phyloP scores from a whole-genome alignment of 1,140 invertebrate genomes.

The Sinonovacula constricta region DNA sequence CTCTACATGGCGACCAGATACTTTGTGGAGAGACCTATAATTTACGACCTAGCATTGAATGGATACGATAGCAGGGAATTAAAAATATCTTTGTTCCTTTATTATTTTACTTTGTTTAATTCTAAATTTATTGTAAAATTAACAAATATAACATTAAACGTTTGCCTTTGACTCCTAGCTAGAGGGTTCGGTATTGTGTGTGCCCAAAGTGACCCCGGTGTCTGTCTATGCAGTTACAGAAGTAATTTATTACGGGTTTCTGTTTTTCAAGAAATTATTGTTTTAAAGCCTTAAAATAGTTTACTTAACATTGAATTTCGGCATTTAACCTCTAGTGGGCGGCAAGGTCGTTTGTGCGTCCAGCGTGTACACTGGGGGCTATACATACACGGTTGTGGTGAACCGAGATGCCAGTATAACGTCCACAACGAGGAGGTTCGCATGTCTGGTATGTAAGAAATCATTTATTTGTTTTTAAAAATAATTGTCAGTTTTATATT shows the following conservation, averaged over 20 bases:
- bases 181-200: no score
- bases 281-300: not conserved
- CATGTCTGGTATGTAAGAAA: conserved; percentile 37
- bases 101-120: no score
- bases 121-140: no score
- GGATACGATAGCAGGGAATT: no score
- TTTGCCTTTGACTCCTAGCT: no score
- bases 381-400: conserved; percentile 34
- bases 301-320: not conserved
- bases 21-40: no score
- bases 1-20: no score
- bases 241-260: not conserved
- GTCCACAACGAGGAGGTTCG: conserved; percentile 16
- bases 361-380: not conserved
- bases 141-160: no score
- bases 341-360: conserved; percentile 31
- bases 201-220: not conserved
- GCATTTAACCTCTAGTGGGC: not conserved
- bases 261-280: not conserved
- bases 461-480: no score
- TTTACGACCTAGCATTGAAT: no score
- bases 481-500: no score
- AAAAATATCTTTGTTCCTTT: no score
- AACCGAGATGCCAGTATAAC: conserved; percentile 29
- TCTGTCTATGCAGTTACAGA: not conserved